phyloP scores from a whole-genome alignment of 2,797 vertebrate genomes.

The Steatocranus sp. region DNA sequence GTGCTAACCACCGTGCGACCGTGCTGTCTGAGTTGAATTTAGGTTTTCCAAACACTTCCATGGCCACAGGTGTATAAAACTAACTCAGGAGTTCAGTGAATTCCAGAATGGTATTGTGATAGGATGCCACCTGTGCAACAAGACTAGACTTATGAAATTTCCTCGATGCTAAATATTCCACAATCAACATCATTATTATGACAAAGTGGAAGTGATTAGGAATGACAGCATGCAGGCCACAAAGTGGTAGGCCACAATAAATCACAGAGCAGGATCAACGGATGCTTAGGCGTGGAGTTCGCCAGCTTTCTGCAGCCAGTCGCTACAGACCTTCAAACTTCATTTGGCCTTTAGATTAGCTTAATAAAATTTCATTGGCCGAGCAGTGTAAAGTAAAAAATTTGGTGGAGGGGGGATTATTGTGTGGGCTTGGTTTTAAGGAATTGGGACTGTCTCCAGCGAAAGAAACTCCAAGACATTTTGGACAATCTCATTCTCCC shows the following conservation, averaged over 20 bases:
- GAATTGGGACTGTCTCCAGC: neutral
- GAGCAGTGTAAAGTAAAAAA: neutral
- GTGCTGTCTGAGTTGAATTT: neutral
- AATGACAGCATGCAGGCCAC: neutral
- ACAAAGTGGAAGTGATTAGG: neutral
- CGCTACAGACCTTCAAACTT: neutral
- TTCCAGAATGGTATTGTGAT: neutral
- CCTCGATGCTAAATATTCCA: neutral
- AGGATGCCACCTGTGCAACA: neutral
- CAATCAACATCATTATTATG: neutral
- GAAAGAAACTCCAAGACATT: neutral
- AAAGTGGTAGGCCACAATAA: neutral
- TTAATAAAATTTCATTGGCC: neutral
- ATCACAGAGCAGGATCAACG: neutral
- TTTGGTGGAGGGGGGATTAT: neutral
- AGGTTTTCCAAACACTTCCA: neutral
- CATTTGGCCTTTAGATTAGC: neutral
- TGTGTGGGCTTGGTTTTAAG: neutral
- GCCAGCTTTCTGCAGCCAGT: neutral
- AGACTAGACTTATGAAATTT: neutral
- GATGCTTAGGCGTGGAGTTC: fast-evolving
- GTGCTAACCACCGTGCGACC: fast-evolving
- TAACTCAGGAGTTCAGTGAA: neutral
- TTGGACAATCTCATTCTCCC: neutral
- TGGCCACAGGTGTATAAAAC: neutral